phyloP scores from a whole-genome alignment of 1,140 invertebrate species.

The Drosophila sucinea region DNA sequence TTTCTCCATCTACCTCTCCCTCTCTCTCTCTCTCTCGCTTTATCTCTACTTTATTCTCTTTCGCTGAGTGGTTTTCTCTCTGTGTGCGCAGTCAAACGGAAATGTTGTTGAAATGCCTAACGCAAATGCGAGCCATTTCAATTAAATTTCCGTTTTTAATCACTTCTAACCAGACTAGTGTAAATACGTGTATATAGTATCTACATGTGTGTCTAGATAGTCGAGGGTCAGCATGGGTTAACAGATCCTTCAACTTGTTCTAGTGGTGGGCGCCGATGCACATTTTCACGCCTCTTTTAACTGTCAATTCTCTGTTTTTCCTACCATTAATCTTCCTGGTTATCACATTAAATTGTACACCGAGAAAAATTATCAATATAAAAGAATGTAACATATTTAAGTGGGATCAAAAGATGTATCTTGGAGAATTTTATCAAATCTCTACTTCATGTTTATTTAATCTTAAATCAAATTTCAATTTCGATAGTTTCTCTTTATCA shows the following conservation, averaged over 20 bases:
- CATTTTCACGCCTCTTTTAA: neutral
- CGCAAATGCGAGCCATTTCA: slow-evolving; percentile 11
- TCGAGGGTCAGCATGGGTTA: neutral
- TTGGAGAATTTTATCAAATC: too few species aligned
- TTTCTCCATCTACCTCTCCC: neutral
- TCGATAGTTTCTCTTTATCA: too few species aligned
- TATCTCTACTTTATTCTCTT: neutral
- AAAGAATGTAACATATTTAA: too few species aligned
- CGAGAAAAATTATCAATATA: neutral
- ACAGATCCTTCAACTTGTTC: slow-evolving; percentile 2
- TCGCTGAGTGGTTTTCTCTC: slow-evolving; percentile 6
- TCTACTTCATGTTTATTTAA: too few species aligned
- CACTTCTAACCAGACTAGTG: slow-evolving; percentile 3
- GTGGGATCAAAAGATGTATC: too few species aligned
- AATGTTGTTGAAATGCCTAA: slow-evolving; percentile 11
- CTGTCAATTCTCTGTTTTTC: neutral
- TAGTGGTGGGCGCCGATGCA: neutral
- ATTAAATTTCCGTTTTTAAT: slow-evolving; percentile 14
- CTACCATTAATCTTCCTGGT: neutral
- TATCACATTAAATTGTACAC: neutral
- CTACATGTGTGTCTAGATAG: neutral
- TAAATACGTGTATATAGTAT: neutral
- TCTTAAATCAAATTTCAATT: too few species aligned
- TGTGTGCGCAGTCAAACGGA: slow-evolving; percentile 9
- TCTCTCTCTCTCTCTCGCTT: neutral